Evolutionary conservation across 2,888 invertebrate genomes (phyloP), one percentile per base, ranked within the genome.

Genomic region (Xanthia icteritia): DNA sequence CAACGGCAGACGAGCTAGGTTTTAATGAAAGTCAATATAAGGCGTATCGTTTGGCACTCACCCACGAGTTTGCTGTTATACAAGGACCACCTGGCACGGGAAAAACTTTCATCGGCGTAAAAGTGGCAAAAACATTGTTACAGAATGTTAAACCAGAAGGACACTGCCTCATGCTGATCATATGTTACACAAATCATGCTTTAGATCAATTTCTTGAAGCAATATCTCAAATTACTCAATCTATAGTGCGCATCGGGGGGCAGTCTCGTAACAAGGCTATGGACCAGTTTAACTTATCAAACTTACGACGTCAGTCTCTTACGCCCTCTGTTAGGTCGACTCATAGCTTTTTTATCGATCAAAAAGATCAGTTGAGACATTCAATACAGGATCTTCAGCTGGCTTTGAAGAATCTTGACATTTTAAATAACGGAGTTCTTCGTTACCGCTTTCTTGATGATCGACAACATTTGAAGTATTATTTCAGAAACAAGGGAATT

Each of bases 141-240:
- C 89, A 97, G 72, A 98, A 98, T 90, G 71, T 94, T 36, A 86
- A 91, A 20, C 8, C 77, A 9, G n/a, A 60, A 1, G 69, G 77
- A 5, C 78, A 88, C 4, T 94, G 93, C 71, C 97, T 97, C 5
- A 97, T 98, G 89, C 95, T 99, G 36, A 96, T 99, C 3, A 97
- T 99, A 27, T 98, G 98, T 90, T 98, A 97, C 90, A 99, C 98
- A 1, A 99, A 99, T 92, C 98, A 98, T 89, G 98, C 98, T 0
- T 93, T 99, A 13, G 99, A 99, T 93, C 98, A 98, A 91, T 98
- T 99, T 93, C 94, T 99, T 60, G 97, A 98, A 90, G 98, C 97
- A 48, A 94, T 98, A 68, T 88, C 97, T 4, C 89, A 92, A n/a
- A 92, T 97, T 15, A 98, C 98, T 0, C 74, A 94, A 0, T 96